Conservation (phyloP, 2,888 invertebrate genomes). For the Xylota sylvarum region DNA sequence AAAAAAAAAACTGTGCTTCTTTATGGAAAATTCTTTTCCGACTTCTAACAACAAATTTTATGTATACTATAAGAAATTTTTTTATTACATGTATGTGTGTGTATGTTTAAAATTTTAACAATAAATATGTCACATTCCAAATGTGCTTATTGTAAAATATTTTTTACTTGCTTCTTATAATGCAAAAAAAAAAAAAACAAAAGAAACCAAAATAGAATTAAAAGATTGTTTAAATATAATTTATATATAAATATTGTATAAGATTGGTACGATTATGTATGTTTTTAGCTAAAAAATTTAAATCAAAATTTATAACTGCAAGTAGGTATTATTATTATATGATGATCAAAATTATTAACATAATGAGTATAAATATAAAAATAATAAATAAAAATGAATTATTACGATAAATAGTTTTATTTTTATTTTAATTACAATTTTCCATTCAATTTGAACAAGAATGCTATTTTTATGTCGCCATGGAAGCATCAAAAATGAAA, state of each 20-base stretch:
- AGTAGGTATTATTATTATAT: constrained; percentile 38
- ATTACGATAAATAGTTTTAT: not conserved
- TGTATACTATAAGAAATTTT: not conserved
- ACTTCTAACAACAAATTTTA: constrained; percentile 3
- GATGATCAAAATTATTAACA: too few relatives aligned
- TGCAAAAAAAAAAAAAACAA: constrained; percentile 15
- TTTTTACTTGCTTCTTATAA: constrained; percentile 72
- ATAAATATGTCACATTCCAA: constrained; percentile 29
- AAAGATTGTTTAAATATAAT: constrained; percentile 16
- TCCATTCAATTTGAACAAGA: not conserved
- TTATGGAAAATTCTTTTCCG: not conserved
- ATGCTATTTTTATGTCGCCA: not conserved
- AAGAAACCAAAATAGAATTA: constrained; percentile 13
- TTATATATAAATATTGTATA: constrained; percentile 37
- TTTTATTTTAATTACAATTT: not conserved
- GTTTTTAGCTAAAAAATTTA: constrained; percentile 59
- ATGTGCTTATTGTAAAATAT: constrained; percentile 69
- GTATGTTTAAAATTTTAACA: constrained; percentile 24
- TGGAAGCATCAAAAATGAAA: not conserved
- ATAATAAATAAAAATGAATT: constrained; percentile 12
- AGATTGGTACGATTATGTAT: constrained; percentile 48
- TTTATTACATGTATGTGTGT: constrained; percentile 33
- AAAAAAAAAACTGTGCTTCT: constrained; percentile 14
- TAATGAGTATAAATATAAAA: too few relatives aligned
- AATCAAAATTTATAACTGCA: constrained; percentile 69